A percentile compares a stretch with the other conserved stretches of the same genome.
Conservation (phyloP, 2,888 invertebrate genomes). For the Heliconius hortense region DNA sequence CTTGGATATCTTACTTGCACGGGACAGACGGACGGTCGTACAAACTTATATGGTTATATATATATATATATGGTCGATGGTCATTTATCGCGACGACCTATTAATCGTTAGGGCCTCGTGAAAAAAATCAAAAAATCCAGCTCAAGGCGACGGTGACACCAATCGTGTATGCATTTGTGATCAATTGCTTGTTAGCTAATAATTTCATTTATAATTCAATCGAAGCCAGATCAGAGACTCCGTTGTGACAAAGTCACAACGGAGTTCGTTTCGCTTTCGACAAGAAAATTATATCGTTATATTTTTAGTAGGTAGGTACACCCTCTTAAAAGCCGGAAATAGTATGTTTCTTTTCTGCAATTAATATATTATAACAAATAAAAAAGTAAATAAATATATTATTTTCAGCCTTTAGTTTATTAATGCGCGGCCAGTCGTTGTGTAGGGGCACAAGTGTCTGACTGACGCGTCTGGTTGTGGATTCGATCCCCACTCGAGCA, state of each 20-base stretch:
- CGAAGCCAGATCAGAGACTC: background rate
- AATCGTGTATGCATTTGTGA: constrained; percentile 30
- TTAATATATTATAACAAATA: no score
- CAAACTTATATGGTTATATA: constrained; percentile 24
- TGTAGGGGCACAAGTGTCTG: no score
- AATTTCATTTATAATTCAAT: constrained; percentile 24
- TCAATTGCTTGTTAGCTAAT: constrained; percentile 38
- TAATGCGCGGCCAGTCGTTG: no score
- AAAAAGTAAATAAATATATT: no score
- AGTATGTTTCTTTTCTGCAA: background rate
- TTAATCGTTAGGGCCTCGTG: constrained; percentile 58
- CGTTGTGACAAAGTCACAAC: background rate
- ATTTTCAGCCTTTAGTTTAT: no score
- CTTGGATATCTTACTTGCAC: constrained; percentile 52
- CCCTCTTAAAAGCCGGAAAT: background rate
- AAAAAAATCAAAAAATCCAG: constrained; percentile 55
- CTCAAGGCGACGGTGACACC: constrained; percentile 53
- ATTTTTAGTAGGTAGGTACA: background rate
- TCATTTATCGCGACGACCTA: constrained; percentile 59
- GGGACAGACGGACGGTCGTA: constrained; percentile 26
- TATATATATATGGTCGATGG: constrained; percentile 43
- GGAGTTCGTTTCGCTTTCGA: background rate
- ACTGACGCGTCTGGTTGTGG: no score
- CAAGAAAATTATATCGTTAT: background rate
- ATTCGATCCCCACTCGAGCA: no score